phyloP scores from a whole-genome alignment of 2,797 vertebrate genomes.

The Acrossocheilus fasciatus region DNA sequence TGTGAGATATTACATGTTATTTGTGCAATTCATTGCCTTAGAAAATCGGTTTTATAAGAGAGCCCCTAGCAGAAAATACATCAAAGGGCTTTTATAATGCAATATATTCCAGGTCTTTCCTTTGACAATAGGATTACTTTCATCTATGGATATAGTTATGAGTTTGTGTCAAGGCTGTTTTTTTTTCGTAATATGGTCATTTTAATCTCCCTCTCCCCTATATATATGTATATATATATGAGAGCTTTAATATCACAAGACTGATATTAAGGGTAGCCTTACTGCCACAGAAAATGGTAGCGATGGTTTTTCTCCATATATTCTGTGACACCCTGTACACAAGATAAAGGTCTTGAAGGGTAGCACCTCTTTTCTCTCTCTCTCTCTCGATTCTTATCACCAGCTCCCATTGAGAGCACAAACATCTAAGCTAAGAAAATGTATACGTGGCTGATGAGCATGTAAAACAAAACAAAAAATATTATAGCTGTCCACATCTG shows the following conservation, averaged over 20 bases:
- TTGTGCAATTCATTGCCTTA: constrained; percentile 20
- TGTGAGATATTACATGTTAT: constrained; percentile 17
- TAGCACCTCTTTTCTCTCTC: not conserved
- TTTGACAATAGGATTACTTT: constrained; percentile 13
- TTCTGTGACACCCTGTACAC: not conserved
- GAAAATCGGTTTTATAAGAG: constrained; percentile 18
- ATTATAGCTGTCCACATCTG: not conserved
- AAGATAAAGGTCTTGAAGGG: constrained; percentile 29
- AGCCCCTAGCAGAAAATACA: not conserved
- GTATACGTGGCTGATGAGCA: not conserved
- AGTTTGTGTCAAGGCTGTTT: constrained; percentile 3
- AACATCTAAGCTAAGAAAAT: not conserved
- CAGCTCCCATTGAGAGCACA: not conserved
- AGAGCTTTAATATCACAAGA: constrained; percentile 21
- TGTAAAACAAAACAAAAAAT: constrained; percentile 1
- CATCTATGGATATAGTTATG: constrained; percentile 5
- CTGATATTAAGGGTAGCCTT: constrained; percentile 34
- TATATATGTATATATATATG: not conserved
- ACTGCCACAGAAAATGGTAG: constrained; percentile 10
- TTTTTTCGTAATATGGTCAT: constrained; percentile 17
- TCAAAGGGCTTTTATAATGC: constrained; percentile 17
- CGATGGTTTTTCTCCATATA: constrained; percentile 29
- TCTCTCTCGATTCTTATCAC: not conserved
- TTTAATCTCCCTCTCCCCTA: not conserved
- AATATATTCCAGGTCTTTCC: not conserved